Base-by-base conservation (phyloP, 2,888 invertebrate genomes). In the Dexiosoma caninum region DNA sequence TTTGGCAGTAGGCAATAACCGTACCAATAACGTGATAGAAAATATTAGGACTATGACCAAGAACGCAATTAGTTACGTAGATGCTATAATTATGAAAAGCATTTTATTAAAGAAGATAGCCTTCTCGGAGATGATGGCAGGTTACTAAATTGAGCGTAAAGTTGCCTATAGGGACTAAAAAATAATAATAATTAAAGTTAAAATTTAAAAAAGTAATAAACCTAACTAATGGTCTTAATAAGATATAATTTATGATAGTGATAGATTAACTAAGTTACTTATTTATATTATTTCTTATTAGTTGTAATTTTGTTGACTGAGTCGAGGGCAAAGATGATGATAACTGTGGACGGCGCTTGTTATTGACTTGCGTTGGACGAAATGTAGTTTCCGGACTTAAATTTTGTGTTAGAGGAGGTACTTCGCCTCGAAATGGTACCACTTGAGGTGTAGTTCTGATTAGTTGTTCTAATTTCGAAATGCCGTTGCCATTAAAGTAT, bases 391-490 rank as follows among this genome's bases (percentile, higher is more conserved):
- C 64, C 40, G 83, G 55, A 16, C 91, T 85, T 75, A 91, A 90
- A 21, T 90, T 90, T 0, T 91, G 90, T 30, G 92, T 90, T 49
- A 92, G 88, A 1, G 93, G 93, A 8, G 95, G 95, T 6, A 94
- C 91, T 86, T 95, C 94, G 0, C 95, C 95, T 84, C 91, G 93
- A 84, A 94, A 95, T 2, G 94, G 94, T 0, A 93, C 94, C 83
- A 94, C 95, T 86, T 95, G 95, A 1, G 95, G 95, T 2, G 89
- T 89, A 27, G 92, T 92, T 84, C 92, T 93, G 59, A 94, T 91
- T 1, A 94, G 89, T 44, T 93, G 90, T 69, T 94, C 93, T 0
- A 93, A 91, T 80, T 92, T 92, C 0, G 91, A 91, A 2, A 90
- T 86, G 60, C 89, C 83, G 8, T 82, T 85, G 69, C 53, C 60